Evolutionary conservation across 2,113 vertebrate genomes (phyloP).

Genomic region (Alethe castanea): DNA sequence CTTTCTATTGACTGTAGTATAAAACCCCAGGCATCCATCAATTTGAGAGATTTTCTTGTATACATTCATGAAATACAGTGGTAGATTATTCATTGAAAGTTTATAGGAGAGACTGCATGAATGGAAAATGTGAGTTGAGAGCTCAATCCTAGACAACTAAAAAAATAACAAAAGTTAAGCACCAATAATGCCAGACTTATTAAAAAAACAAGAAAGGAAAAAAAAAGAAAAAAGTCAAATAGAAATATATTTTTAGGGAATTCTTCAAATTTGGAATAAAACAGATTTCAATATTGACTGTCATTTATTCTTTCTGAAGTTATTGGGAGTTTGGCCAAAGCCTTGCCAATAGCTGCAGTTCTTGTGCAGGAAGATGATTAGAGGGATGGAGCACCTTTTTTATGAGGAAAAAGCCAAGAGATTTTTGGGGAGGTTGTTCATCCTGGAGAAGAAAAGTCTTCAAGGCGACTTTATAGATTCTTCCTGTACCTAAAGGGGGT

Average conservation of each 20-base stretch:
- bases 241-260: background rate
- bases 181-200: background rate
- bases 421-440: rapidly evolving
- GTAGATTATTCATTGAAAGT: background rate
- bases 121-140: background rate
- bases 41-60: background rate
- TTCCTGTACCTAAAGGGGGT: background rate
- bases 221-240: background rate
- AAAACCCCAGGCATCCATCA: background rate
- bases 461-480: background rate
- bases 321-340: background rate
- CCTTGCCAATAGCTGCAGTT: background rate
- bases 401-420: background rate
- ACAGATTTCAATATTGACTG: background rate
- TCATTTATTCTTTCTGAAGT: background rate
- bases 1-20: background rate
- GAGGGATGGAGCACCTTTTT: background rate
- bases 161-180: background rate
- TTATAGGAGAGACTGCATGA: background rate
- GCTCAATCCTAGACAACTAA: background rate
- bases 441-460: background rate
- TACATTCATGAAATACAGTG: background rate
- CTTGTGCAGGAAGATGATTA: background rate
- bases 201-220: background rate
- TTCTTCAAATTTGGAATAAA: background rate